Base-by-base conservation (phyloP, 2,888 invertebrate genomes). In the Boloria selene region DNA sequence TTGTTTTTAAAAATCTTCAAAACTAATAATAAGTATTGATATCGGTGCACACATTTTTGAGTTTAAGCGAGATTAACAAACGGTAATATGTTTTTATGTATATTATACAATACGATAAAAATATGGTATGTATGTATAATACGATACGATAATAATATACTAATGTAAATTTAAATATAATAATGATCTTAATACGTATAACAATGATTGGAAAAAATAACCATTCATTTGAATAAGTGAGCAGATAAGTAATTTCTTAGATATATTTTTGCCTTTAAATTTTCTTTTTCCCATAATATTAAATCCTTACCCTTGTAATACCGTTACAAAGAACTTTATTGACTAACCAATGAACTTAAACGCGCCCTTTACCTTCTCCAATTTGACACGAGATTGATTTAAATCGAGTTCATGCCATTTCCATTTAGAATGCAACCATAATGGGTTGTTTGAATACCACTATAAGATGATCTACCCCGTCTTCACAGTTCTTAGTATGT, bases 381-480 rank as follows among this genome's bases (percentile, higher is more conserved):
- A 88, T 90, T 89, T 86, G 83, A 83, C 85, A 86, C 85, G 82
- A 87, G 87, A 90, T 90, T 90, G 88, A 90, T 84, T 86, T 87
- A 82, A 88, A 74, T 89, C 86, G 85, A 86, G 83, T 82, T 81
- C 79, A 75, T 77, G 76, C 79, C 81, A 79, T 85, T 86, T 81
- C 83, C 79, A 85, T 86, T 85, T 82, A 81, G 84, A 81, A 87
- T 88, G 87, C 88, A 88, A 84, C 87, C 83, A 81, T 82, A 87
- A 89, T 87, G 83, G 82, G 81, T 84, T 77, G 74, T 73, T 77
- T 77, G 73, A 78, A 73, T 71, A 75, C 90, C 88, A 88, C 68
- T 71, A 63, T 83, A 81, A 73, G 66, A 51, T 74, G 90, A 82
- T 50, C 87, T 81, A 70, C 75, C 78, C 75, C 68, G 72, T 68